Evolutionary conservation across 2,888 invertebrate genomes (phyloP).

Genomic region (Amiota communis): DNA sequence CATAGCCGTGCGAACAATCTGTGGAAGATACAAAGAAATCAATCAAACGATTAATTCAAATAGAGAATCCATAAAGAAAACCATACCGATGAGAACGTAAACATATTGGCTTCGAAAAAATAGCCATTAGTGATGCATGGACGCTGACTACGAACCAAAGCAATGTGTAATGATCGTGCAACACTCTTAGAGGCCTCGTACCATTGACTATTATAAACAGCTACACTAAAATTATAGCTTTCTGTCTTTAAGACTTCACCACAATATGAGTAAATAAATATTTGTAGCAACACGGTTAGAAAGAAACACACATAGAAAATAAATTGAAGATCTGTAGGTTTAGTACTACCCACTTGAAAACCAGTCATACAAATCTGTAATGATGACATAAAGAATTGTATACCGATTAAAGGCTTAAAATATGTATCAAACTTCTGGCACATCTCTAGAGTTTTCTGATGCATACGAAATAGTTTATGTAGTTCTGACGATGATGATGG

Average conservation of each 20-base stretch:
- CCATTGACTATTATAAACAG: slow-evolving; percentile 51
- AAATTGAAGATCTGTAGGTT: slow-evolving; percentile 39
- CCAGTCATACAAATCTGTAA: slow-evolving; percentile 50
- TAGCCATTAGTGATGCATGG: slow-evolving; percentile 46
- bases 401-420: slow-evolving; percentile 45
- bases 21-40: neutral
- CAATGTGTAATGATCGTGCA: slow-evolving; percentile 36
- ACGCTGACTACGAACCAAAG: slow-evolving; percentile 49
- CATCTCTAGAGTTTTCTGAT: slow-evolving; percentile 44
- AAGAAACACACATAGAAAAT: slow-evolving; percentile 45
- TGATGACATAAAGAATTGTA: slow-evolving; percentile 48
- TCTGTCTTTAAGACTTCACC: slow-evolving; percentile 48
- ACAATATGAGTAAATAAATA: slow-evolving; percentile 50
- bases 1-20: slow-evolving; percentile 48
- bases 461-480: slow-evolving; percentile 37
- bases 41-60: neutral
- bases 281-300: slow-evolving; percentile 42
- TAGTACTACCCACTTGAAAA: slow-evolving; percentile 43
- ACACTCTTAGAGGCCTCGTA: slow-evolving; percentile 2
- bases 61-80: neutral
- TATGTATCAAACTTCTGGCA: slow-evolving; percentile 34
- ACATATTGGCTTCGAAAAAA: slow-evolving; percentile 54
- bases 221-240: slow-evolving; percentile 41
- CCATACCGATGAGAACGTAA: slow-evolving; percentile 48
- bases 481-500: slow-evolving; percentile 22